A percentile compares a stretch with the other conserved stretches of the same genome.
These are phyloP conservation scores for Otocyon megalotis DNA, from an alignment of 2,113 vertebrate genomes.

Conservation along the genomic window DNA sequence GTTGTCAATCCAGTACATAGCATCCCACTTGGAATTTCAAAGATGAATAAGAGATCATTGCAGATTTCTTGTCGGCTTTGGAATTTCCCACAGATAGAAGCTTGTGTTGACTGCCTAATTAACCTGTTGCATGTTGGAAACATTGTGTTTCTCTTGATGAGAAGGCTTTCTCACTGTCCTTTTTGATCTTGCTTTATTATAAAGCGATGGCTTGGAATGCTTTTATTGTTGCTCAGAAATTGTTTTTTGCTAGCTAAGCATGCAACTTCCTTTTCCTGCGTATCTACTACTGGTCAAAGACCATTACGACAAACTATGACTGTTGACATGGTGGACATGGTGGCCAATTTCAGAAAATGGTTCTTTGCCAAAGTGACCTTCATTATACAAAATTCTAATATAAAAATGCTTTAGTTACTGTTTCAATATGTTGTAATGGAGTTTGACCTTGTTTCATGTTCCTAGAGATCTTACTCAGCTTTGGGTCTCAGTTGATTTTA, in stretches of 20 bases:
- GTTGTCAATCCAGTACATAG: constrained; percentile 60
- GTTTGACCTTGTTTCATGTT: constrained; percentile 66
- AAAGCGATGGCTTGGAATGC: constrained; percentile 64
- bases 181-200: constrained; percentile 58
- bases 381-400: constrained; percentile 40
- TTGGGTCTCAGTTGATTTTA: constrained; percentile 58
- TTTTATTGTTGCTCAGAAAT: constrained; percentile 64
- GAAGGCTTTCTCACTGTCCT: constrained; percentile 45
- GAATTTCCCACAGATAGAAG: constrained; percentile 56
- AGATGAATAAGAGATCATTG: constrained; percentile 69
- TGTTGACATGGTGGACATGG: background rate
- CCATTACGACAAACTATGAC: constrained; percentile 68
- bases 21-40: constrained; percentile 67
- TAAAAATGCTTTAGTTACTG: constrained; percentile 11
- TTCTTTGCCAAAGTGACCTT: background rate
- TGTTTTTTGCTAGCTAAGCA: constrained; percentile 71
- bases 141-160: constrained; percentile 55
- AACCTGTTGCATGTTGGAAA: constrained; percentile 86
- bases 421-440: constrained; percentile 70
- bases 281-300: constrained; percentile 66
- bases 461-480: background rate
- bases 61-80: constrained; percentile 70
- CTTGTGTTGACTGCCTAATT: constrained; percentile 81
- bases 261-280: constrained; percentile 52
- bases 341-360: constrained; percentile 4